These are phyloP conservation scores for Cassiopea andromeda DNA, from an alignment of 30 jellyfish, hydroid and myxozoan genomes.

Conservation along the genomic window DNA sequence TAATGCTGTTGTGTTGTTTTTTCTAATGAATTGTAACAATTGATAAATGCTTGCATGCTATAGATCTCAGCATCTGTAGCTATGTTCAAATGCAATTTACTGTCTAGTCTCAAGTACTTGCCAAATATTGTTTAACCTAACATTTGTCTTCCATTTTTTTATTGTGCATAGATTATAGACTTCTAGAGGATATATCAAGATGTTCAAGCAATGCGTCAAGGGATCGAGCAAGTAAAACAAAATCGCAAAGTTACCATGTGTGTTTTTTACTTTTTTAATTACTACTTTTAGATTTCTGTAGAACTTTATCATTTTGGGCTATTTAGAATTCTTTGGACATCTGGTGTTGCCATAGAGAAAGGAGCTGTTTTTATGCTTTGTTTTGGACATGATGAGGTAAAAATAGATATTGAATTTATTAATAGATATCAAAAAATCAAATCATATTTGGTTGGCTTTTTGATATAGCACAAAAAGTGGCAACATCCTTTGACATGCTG, in stretches of 20 bases:
- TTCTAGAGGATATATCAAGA: constrained; percentile 44
- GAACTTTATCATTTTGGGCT: neutral
- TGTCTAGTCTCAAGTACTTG: neutral
- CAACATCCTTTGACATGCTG: too few species aligned
- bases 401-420: too few species aligned
- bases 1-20: neutral
- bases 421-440: too few species aligned
- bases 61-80: neutral
- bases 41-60: neutral
- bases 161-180: constrained; percentile 27
- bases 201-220: constrained; percentile 57
- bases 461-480: too few species aligned
- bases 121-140: neutral
- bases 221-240: neutral
- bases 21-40: neutral
- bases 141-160: neutral
- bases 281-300: neutral
- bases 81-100: neutral
- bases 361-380: too few species aligned
- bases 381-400: too few species aligned
- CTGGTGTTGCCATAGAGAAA: too few species aligned
- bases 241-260: constrained; percentile 20
- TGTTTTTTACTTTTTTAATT: neutral
- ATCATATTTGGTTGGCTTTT: too few species aligned
- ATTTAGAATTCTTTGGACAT: neutral